Evolutionary conservation across 2,888 invertebrate species (phyloP).

Genomic region (Neelides folsomi): DNA sequence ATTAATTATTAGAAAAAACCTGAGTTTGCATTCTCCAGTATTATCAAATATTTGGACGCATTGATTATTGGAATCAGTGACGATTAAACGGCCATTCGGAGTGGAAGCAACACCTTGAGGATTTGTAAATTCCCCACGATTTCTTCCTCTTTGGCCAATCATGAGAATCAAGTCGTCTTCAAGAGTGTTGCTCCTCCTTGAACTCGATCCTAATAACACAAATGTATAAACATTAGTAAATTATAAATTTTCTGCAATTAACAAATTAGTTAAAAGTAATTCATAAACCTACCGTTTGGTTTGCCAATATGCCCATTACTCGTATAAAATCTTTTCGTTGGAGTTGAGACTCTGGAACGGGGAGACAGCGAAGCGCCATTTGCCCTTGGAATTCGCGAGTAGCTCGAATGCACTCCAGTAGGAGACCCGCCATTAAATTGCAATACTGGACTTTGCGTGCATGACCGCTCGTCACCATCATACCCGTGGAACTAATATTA

Average conservation of each 20-base stretch:
- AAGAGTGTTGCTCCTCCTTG: slow-evolving; percentile 37
- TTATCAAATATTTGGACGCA: slow-evolving; percentile 94
- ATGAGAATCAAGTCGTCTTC: slow-evolving; percentile 42
- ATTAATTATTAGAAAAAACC: slow-evolving; percentile 15
- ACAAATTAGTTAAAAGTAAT: no score
- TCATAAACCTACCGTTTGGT: slow-evolving; percentile 17
- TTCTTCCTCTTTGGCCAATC: slow-evolving; percentile 41
- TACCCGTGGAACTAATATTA: slow-evolving; percentile 29
- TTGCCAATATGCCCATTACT: slow-evolving; percentile 18
- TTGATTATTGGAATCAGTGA: slow-evolving; percentile 86
- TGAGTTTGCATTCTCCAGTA: slow-evolving; percentile 39
- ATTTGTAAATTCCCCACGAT: slow-evolving; percentile 43
- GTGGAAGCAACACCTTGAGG: slow-evolving; percentile 42
- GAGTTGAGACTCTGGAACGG: slow-evolving; percentile 30
- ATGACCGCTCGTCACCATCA: slow-evolving; percentile 27
- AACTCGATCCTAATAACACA: slow-evolving; percentile 38
- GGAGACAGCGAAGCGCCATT: slow-evolving; percentile 29
- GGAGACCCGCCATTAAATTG: slow-evolving; percentile 22
- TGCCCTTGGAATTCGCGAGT: slow-evolving; percentile 29
- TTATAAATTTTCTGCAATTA: slow-evolving; percentile 28
- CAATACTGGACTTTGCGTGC: slow-evolving; percentile 28
- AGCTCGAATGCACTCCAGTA: slow-evolving; percentile 16
- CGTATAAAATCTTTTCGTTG: slow-evolving; percentile 25
- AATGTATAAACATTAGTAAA: no score
- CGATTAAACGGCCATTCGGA: slow-evolving; percentile 46